These are phyloP conservation scores for Sebastes diaconus DNA, from an alignment of 2,797 vertebrate genomes.

Conservation along the genomic window DNA sequence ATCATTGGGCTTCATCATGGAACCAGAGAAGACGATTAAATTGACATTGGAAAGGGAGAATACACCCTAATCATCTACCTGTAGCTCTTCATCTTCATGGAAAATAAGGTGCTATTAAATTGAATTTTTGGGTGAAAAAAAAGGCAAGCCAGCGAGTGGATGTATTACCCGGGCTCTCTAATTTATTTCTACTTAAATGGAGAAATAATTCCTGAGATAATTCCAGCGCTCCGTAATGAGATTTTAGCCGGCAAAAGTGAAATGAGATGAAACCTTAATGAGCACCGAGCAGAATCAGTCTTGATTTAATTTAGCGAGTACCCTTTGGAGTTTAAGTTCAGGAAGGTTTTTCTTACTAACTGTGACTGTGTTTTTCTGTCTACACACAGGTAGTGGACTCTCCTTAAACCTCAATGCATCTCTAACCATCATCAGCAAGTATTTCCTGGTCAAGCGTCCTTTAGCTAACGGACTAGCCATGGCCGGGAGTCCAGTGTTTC, in stretches of 20 bases:
- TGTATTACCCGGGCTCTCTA: conserved; percentile 72
- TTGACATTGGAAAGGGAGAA: conserved; percentile 69
- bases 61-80: conserved; percentile 58
- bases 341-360: conserved; percentile 25
- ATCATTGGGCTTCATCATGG: background rate
- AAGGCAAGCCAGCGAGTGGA: conserved; percentile 76
- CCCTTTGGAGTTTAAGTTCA: conserved; percentile 47
- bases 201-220: conserved; percentile 83
- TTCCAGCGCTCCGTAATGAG: conserved; percentile 76
- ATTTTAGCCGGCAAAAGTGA: conserved; percentile 76
- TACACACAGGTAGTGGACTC: conserved; percentile 83
- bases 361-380: conserved; percentile 47
- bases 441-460: conserved; percentile 85
- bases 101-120: conserved; percentile 83
- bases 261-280: conserved; percentile 79
- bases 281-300: conserved; percentile 61
- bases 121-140: conserved; percentile 73
- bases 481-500: conserved; percentile 87
- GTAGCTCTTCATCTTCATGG: conserved; percentile 58
- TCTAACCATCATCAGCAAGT: conserved; percentile 89
- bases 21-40: conserved; percentile 26
- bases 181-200: conserved; percentile 85
- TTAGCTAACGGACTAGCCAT: conserved; percentile 87
- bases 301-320: conserved; percentile 72
- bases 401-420: conserved; percentile 89